Percentiles rank a stretch among this genome's conserved stretches.
These are phyloP conservation scores for Deilephila porcellus DNA, from an alignment of 2,888 invertebrate genomes.

Conservation along the genomic window DNA sequence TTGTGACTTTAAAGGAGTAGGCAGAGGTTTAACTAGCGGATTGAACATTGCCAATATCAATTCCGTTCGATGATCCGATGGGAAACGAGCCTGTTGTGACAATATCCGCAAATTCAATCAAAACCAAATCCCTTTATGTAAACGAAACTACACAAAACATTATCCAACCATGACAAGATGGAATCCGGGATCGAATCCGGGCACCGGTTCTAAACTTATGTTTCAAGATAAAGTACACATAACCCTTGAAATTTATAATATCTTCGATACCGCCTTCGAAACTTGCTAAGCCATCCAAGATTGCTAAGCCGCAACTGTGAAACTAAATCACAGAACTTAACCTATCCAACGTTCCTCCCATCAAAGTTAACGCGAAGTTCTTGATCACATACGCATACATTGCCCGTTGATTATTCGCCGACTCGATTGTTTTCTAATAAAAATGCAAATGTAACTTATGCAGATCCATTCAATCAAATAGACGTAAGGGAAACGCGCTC, in stretches of 20 bases:
- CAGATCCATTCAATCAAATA: neutral
- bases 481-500: neutral
- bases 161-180: too few species aligned
- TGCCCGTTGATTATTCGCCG: conserved; percentile 24
- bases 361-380: neutral
- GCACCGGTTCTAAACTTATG: too few species aligned
- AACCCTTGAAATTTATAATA: neutral
- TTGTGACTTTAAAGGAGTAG: too few species aligned
- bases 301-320: conserved; percentile 13
- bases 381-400: conserved; percentile 32
- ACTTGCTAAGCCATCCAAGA: neutral
- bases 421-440: conserved; percentile 7
- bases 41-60: too few species aligned
- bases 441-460: neutral
- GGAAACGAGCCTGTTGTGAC: too few species aligned
- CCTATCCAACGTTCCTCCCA: neutral
- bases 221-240: too few species aligned
- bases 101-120: too few species aligned
- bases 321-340: conserved; percentile 15
- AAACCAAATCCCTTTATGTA: too few species aligned
- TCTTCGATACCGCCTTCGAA: neutral
- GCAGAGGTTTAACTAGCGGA: too few species aligned
- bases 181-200: too few species aligned
- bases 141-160: too few species aligned
- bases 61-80: too few species aligned